Conservation (phyloP, 2,888 invertebrate genomes). For the Boloria selene region DNA sequence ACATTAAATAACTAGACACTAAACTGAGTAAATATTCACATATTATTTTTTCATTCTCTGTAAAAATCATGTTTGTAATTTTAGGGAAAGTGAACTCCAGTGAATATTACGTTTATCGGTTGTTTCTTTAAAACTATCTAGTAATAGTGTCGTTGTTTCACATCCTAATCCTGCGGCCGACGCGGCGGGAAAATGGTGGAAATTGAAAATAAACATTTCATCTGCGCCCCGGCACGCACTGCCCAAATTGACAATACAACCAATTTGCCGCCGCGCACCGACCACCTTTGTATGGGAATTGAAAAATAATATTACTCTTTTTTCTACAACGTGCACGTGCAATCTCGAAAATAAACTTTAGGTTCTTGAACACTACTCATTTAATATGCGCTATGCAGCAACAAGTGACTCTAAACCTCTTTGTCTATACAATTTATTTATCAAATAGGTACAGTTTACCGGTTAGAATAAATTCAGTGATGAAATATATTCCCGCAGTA, state of each 20-base stretch:
- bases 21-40: not conserved
- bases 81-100: conserved; percentile 5
- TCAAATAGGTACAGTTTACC: too few relatives aligned
- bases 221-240: conserved; percentile 80
- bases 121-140: conserved; percentile 42
- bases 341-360: conserved; percentile 78
- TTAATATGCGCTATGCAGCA: conserved; percentile 25
- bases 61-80: conserved; percentile 1
- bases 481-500: too few relatives aligned
- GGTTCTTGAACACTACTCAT: conserved; percentile 46
- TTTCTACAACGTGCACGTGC: conserved; percentile 66
- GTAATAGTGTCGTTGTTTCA: conserved; percentile 59
- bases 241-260: conserved; percentile 83
- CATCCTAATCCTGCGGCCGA: conserved; percentile 74
- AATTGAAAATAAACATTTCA: conserved; percentile 83
- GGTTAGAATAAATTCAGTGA: too few relatives aligned
- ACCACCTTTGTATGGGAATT: conserved; percentile 82
- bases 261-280: conserved; percentile 78
- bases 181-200: conserved; percentile 77
- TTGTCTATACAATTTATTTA: too few relatives aligned
- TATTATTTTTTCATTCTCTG: conserved; percentile 7
- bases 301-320: conserved; percentile 82
- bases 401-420: conserved; percentile 20
- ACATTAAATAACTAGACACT: not conserved
- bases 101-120: conserved; percentile 9